Percentiles rank a stretch among this genome's conserved stretches.
Evolutionary conservation across 2,113 vertebrate species (phyloP).

Genomic region (Pelusios castaneus): DNA sequence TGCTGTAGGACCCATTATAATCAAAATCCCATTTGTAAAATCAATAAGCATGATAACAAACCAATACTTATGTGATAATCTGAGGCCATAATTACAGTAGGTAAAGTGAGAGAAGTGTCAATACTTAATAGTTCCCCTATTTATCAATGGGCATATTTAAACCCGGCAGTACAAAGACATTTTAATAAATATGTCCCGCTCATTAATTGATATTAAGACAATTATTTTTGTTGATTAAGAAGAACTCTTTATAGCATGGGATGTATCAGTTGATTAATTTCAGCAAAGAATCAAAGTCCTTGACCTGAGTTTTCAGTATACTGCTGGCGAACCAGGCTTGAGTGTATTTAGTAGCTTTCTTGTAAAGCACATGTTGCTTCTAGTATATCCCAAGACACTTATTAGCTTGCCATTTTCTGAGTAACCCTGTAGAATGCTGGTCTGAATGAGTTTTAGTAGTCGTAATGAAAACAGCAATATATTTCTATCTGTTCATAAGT

Average conservation of each 20-base stretch:
- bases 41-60: background rate
- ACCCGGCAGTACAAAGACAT: background rate
- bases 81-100: background rate
- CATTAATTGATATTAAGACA: background rate
- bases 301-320: background rate
- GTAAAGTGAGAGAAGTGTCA: background rate
- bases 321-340: background rate
- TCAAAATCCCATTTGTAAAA: constrained; percentile 3
- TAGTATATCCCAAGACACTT: background rate
- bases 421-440: background rate
- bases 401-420: background rate
- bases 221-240: background rate
- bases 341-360: background rate
- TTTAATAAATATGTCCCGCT: background rate
- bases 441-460: background rate
- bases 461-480: background rate
- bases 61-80: background rate
- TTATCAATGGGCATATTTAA: background rate
- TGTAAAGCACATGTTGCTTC: background rate
- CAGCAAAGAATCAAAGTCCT: fast-evolving
- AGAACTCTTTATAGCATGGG: background rate
- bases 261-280: fast-evolving
- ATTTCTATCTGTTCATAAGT: background rate
- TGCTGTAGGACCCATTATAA: background rate
- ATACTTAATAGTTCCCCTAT: background rate